Base-by-base conservation (phyloP, 37 sponge, comb jelly and placozoan genomes). In the Geodia barretti region DNA sequence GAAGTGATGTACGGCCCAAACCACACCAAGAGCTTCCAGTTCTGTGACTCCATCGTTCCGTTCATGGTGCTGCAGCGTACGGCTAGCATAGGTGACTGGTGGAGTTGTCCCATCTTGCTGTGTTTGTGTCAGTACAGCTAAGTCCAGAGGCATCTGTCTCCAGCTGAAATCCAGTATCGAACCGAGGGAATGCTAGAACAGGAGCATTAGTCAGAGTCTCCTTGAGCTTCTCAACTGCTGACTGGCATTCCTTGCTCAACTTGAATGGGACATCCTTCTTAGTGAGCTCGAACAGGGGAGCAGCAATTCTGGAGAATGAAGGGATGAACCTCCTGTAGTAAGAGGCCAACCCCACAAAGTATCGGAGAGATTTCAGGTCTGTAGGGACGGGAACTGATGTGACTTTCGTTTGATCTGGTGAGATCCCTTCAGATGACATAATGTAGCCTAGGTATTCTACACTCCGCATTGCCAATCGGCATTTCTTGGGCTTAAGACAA, bases 11-110 rank as follows among this genome's bases (percentile, higher is more conserved):
- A 75, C 4, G 4, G 68, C 76, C 88, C 88, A 74, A 23, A 87
- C 77, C 4, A 83, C 82, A 23, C 74, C 82, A 33, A 82, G 64
- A n/a, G 76, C 75, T 40, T 86, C 80, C 66, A 73, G 72, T 31
- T 83, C 81, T 14, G 87, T 75, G 4, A 81, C 61, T 4, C 42
- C 77, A 64, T 87, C 84, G 35, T 37, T 58, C 24, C 30, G 26
- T 58, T 87, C 88, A 28, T 82, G 73, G 60, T 20, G 11, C 60
- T 58, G 60, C 19, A 73, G 14, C 11, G 59, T 73, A 14, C 61
- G 75, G n/a, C 69, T 24, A 20, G 23, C 23, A 24, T 68, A 24
- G 30, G n/a, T n/a, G 23, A 68, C 69, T 68, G 69, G 69, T 17
- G 11, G 69, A 17, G 33, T 11, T 20, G 11, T 14, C 11, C 69